Evolutionary conservation across 2,888 invertebrate genomes (phyloP), one percentile per base, ranked within the genome.

Genomic region (Xiphydria camelus): DNA sequence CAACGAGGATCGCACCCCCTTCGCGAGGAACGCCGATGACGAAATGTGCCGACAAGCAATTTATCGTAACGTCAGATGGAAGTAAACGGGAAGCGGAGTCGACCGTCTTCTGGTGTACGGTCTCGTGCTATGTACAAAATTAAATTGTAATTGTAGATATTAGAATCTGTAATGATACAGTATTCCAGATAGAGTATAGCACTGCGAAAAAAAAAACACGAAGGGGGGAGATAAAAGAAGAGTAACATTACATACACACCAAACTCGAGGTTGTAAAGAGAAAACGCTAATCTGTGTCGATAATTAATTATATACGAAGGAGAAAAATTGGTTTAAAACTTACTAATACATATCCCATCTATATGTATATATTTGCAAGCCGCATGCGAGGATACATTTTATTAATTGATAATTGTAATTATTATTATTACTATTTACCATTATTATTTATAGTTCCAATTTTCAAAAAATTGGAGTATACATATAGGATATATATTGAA

Each of bases 361-460:
- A 59, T 72, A 63, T 74, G 73, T 75, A 74, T 73, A 73, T 74
- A 73, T 69, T 70, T 69, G 69, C 65, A 63, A 60, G 47, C n/a
- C 47, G 52, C 52, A 62, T 61, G 55, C n/a, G n/a, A 59, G 49
- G 59, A 59, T 58, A 65, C 58, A 50, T 59, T 64, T 61, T 56
- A 61, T 61, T 55, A 42, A 58, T 57, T 52, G 36, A 58, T 58
- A 51, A 57, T 47, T 63, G 51, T 62, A 52, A 61, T 62, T 57
- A 59, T 49, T 45, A 57, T 57, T 52, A 46, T 54, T 50, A 55
- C 43, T 60, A 53, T 36, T 54, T 45, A 49, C 44, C 51, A 53
- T 53, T 55, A 62, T 63, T 62, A 64, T 67, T 66, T 59, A 59
- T 59, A 34, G 41, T 33, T 45, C 43, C 41, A 46, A 57, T 46